Conservation (phyloP, 2,797 vertebrate genomes). For the Hydrolagus colliei region DNA sequence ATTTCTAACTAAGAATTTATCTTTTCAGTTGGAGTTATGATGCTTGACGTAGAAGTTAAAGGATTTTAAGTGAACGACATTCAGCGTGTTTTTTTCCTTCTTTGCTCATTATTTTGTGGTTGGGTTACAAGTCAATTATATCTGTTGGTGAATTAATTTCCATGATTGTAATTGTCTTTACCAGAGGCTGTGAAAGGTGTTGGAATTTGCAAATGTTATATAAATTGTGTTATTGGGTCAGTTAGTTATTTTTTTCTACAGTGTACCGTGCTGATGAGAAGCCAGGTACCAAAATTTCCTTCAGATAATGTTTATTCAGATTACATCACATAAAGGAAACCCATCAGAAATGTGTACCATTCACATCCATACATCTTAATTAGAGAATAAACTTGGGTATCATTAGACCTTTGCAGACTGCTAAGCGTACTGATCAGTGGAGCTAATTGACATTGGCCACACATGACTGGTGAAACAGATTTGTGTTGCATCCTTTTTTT, state of each 20-base stretch:
- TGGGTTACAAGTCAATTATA: background rate
- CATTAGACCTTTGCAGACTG: conserved; percentile 13
- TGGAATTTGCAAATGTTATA: conserved; percentile 14
- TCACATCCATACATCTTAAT: conserved; percentile 13
- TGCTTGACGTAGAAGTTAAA: background rate
- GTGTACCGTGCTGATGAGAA: conserved; percentile 15
- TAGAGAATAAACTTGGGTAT: background rate
- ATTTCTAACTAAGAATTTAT: background rate
- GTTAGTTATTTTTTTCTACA: background rate
- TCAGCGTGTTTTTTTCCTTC: background rate
- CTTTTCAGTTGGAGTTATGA: background rate
- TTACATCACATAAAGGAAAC: background rate
- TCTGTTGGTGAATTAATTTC: conserved; percentile 16
- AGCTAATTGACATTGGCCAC: conserved; percentile 14
- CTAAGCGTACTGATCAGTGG: conserved; percentile 1
- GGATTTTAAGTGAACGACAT: background rate
- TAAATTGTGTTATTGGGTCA: background rate
- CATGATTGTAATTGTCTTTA: conserved; percentile 11
- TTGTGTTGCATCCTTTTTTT: background rate
- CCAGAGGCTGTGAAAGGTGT: background rate
- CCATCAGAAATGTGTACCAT: background rate
- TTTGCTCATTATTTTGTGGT: background rate
- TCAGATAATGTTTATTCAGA: conserved; percentile 1
- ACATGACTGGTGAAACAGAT: conserved; percentile 5
- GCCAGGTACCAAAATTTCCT: background rate